phyloP scores from a whole-genome alignment of 2,797 vertebrate genomes.

The Champsocephalus gunnari region DNA sequence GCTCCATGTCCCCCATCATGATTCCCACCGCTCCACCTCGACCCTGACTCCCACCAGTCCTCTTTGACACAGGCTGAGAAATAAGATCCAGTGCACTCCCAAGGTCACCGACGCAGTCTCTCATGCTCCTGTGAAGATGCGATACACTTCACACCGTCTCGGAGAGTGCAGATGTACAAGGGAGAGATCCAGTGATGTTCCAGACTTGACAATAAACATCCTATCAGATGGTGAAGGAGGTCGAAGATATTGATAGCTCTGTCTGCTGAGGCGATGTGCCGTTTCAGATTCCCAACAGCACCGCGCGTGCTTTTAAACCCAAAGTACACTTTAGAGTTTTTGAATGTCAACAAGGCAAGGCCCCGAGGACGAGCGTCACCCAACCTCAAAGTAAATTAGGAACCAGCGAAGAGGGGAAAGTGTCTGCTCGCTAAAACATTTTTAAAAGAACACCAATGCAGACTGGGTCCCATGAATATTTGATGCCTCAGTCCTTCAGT shows the following conservation, averaged over 20 bases:
- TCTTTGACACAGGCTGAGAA: conserved; percentile 66
- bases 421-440: conserved; percentile 57
- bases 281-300: conserved; percentile 41
- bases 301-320: conserved; percentile 30
- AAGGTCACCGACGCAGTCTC: conserved; percentile 79
- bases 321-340: conserved; percentile 56
- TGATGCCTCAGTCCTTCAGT: conserved; percentile 73
- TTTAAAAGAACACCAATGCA: conserved; percentile 72
- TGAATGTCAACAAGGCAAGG: conserved; percentile 36
- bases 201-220: conserved; percentile 77
- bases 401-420: conserved; percentile 48
- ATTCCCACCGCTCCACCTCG: conserved; percentile 13
- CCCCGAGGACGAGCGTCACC: conserved; percentile 37
- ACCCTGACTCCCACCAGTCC: conserved; percentile 6
- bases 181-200: conserved; percentile 60
- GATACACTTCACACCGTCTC: conserved; percentile 72
- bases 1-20: conserved; percentile 39
- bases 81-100: conserved; percentile 75
- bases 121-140: conserved; percentile 59
- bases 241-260: conserved; percentile 74
- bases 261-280: conserved; percentile 46
- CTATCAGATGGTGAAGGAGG: conserved; percentile 77
- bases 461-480: conserved; percentile 80
- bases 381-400: conserved; percentile 64
- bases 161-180: conserved; percentile 59